Evolutionary conservation across 1,140 invertebrate genomes (phyloP), one percentile per base, ranked within the genome.

Genomic region (Thaumetopoea pityocampa): DNA sequence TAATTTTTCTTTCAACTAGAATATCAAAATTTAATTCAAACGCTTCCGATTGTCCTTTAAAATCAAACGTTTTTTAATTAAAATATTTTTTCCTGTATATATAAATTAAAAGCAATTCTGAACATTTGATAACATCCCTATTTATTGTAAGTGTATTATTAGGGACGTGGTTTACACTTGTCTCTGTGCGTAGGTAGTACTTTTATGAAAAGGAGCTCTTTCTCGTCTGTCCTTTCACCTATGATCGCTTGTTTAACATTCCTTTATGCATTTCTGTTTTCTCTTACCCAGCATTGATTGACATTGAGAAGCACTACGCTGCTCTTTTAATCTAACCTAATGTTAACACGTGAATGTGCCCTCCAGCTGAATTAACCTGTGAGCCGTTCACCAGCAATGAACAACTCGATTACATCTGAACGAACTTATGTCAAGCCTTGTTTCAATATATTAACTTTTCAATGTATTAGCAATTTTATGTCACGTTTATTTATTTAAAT

Each of bases 141-240:
- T 80, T 78, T 84, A 80, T 77, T 68, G 58, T 81, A 84, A 80
- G 77, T 76, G 55, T 79, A 79, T 71, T 45, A 50, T 61, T 79
- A 73, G 69, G 64, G 64, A 74, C 56, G 51, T 71, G 68, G 67
- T 78, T 63, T 61, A 40, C 38, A 52, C 62, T 59, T 54, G 54
- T 73, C 52, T 59, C 46, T 52, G 33, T 32, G 26, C 37, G 26
- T 42, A 41, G 37, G 37, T 41, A 17, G 27, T 38, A 35, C 29
- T 37, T 14, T 45, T 28, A 43, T 24, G 33, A 24, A 20, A 42
- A 37, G 37, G 50, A 41, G 32, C 20, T 49, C 23, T 52, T 29
- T 34, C 49, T 54, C 44, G 37, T 63, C 58, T 72, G 47, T 74
- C 67, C 64, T 76, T 51, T 67, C 59, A 52, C 52, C 51, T 79